Percentiles rank a stretch among this genome's conserved stretches.
Conservation (phyloP, 2,797 vertebrate species). For the Alcedo quadribrachys region DNA sequence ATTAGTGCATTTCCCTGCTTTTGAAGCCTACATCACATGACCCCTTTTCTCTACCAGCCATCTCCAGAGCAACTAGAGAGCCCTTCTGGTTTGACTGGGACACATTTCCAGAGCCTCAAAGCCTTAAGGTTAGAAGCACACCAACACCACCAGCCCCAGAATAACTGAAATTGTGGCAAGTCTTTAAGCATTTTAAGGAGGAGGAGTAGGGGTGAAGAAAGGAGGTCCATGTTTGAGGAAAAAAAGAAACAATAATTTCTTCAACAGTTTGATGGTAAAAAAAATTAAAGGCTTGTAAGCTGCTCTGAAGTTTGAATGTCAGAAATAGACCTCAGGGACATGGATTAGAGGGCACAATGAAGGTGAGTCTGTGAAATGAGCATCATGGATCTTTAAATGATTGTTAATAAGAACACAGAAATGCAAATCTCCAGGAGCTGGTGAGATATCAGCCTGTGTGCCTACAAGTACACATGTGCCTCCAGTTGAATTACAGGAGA, state of each 20-base stretch:
- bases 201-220: background rate
- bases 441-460: background rate
- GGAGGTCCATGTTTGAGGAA: background rate
- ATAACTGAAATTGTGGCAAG: background rate
- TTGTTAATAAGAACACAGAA: constrained; percentile 48
- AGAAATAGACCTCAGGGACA: constrained; percentile 24
- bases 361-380: constrained; percentile 64
- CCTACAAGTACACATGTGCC: background rate
- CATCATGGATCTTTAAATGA: constrained; percentile 26
- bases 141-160: background rate
- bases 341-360: constrained; percentile 62
- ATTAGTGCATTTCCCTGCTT: background rate
- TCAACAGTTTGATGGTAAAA: background rate
- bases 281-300: constrained; percentile 47
- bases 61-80: background rate
- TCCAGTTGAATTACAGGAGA: background rate
- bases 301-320: constrained; percentile 59
- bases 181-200: background rate
- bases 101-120: background rate
- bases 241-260: constrained; percentile 34
- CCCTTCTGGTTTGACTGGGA: background rate
- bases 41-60: background rate
- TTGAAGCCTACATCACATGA: background rate
- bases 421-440: constrained; percentile 33
- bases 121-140: background rate